A percentile compares a stretch with the other conserved stretches of the same genome.
Evolutionary conservation across 2,797 vertebrate genomes (phyloP).

Genomic region (Channallabes apus): DNA sequence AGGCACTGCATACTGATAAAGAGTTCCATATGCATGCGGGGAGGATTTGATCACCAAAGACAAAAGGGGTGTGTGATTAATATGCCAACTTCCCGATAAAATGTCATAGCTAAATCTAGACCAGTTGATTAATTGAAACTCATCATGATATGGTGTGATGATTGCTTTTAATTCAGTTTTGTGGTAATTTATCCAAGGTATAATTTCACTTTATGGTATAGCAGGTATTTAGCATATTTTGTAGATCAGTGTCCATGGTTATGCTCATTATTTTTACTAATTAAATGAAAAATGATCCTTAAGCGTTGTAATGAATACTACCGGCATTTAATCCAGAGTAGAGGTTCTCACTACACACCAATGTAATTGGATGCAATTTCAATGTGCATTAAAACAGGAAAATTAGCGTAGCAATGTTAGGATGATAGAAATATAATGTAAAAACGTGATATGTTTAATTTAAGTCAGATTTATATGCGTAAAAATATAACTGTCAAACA

Average conservation of each 20-base stretch:
- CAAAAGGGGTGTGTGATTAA: slow-evolving; percentile 35
- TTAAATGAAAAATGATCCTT: slow-evolving; percentile 15
- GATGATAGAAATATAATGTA: not conserved
- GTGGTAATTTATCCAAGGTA: slow-evolving; percentile 13
- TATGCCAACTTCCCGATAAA: slow-evolving; percentile 39
- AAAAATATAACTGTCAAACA: not conserved
- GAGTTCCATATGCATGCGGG: slow-evolving; percentile 9
- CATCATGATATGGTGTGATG: not conserved
- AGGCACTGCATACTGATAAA: slow-evolving; percentile 41
- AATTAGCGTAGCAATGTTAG: not conserved
- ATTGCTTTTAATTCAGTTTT: slow-evolving; percentile 12
- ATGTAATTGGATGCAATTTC: slow-evolving; percentile 37
- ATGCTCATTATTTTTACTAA: not conserved
- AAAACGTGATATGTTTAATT: slow-evolving; percentile 1
- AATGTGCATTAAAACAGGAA: slow-evolving; percentile 23
- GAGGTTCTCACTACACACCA: slow-evolving; percentile 33
- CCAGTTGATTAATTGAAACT: slow-evolving; percentile 25
- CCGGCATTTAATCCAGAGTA: slow-evolving; percentile 16
- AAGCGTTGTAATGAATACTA: slow-evolving; percentile 29
- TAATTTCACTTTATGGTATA: slow-evolving; percentile 21
- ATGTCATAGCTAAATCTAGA: slow-evolving; percentile 30
- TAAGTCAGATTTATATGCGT: not conserved
- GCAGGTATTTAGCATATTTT: slow-evolving; percentile 15
- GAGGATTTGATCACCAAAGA: slow-evolving; percentile 28
- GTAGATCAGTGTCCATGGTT: not conserved